Base-by-base conservation (phyloP, 2,888 invertebrate species). In the Watsonalla binaria region DNA sequence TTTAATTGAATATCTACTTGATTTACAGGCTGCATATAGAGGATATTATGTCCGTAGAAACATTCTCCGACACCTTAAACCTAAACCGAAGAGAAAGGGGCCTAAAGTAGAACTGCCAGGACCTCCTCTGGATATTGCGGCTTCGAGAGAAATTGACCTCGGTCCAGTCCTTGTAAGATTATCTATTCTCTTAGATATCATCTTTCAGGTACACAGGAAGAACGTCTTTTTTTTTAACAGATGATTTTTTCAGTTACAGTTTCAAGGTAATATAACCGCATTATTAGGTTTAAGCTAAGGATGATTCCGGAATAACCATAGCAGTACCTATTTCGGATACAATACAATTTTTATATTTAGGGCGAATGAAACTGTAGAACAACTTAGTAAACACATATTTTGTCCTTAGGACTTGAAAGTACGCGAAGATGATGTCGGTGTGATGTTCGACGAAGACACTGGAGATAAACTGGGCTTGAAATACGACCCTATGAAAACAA, bases 21-120 rank as follows among this genome's bases (percentile, higher is more conserved):
- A 14, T 48, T 61, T 61, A 2, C 52, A 90, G 90, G 86, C 90
- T 0, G 89, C 89, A 0, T 90, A 90, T 58, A 72, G 76, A 65
- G 90, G 88, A 0, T 90, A 90, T 60, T 74, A 90, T 49, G 72
- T 86, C 0, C 81, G 90, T 0, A 79, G 79, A 54, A 80, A 83
- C 47, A 59, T 88, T n/a, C 66, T 88, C 0, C 68, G 61, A 2
- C 82, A 84, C 46, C 60, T 87, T 34, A 74, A 77, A 47, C 75
- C 77, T 0, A 69, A 70, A 51, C 51, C 63, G 13, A 75, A 66
- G 54, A 80, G 70, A 59, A 52, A 48, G 0, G 68, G 70, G 0
- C 82, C 85, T 0, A 83, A 82, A 54, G 68, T 77, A n/a, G 78
- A 79, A 2, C 53, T 81, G 11, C 75, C 76, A 0, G 89, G 86